Evolutionary conservation across 2,888 invertebrate species (phyloP), one percentile per base, ranked within the genome.

Genomic region (Trissolcus brochymenae): DNA sequence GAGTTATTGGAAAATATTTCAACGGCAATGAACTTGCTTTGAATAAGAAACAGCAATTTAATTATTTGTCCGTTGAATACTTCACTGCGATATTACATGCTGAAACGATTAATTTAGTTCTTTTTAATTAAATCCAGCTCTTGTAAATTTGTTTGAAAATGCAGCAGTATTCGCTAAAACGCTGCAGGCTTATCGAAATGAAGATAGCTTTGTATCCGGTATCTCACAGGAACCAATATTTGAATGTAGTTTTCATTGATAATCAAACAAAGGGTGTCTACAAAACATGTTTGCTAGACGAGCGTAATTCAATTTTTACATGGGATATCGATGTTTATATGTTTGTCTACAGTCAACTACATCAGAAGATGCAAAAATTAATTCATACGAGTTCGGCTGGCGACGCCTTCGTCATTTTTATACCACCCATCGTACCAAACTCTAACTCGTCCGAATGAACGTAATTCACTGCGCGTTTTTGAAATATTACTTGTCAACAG

Each of bases 281-380:
- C 83, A 84, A 83, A 82, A 82, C 81, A 78, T 83, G 81, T 83
- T 82, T 84, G 81, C 82, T 70, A 80, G 76, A 81, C 81, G 81
- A 79, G 79, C 81, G 80, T 85, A 85, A 85, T 85, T 86, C 84
- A 82, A 86, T 84, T 85, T 84, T 80, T 82, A 79, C 81, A 79
- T 82, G 62, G 74, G 67, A 70, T 74, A 78, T 77, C 59, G 67
- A 75, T 72, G 78, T 78, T 78, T 73, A 77, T 73, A 73, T 73
- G 70, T 77, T 77, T 77, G 64, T 68, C 60, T 66, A 73, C 73
- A 51, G 64, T 40, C 65, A 64, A 60, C 61, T 56, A 73, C 65
- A 67, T 72, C 68, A 73, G 54, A 64, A 59, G 57, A 67, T 67
- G 57, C 53, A 60, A 67, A 76, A 71, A 66, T 76, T 65, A 54